These are phyloP conservation scores for Sebastes oblongus DNA, from an alignment of 2,797 vertebrate genomes.

Conservation along the genomic window DNA sequence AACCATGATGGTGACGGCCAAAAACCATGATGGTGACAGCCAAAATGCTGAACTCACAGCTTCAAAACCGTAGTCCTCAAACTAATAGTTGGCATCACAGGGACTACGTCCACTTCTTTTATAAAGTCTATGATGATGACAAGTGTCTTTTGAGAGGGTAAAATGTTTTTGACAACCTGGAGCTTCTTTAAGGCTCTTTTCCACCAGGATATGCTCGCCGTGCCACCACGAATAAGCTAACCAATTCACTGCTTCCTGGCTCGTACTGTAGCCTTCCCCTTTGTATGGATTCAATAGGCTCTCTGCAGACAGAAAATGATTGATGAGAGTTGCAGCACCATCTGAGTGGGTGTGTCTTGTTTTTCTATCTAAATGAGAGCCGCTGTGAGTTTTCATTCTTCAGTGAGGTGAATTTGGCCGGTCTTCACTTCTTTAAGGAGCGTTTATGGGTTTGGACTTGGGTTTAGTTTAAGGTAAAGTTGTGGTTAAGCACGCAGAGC, in stretches of 20 bases:
- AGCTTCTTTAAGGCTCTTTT: not conserved
- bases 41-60: too few relatives aligned
- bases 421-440: conserved; percentile 16
- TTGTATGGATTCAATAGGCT: conserved; percentile 2
- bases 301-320: not conserved
- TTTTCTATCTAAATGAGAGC: conserved; percentile 8
- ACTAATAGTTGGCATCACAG: too few relatives aligned
- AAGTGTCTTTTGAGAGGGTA: not conserved
- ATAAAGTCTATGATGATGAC: not conserved
- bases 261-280: not conserved
- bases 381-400: not conserved
- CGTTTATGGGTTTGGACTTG: conserved; percentile 40
- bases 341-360: conserved; percentile 11
- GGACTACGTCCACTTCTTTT: too few relatives aligned
- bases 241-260: not conserved
- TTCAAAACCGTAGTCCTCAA: too few relatives aligned
- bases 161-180: not conserved
- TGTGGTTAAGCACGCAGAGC: conserved; percentile 30
- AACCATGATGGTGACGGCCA: too few relatives aligned
- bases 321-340: conserved; percentile 10
- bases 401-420: conserved; percentile 24
- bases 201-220: not conserved
- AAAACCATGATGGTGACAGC: too few relatives aligned
- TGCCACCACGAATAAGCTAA: not conserved
- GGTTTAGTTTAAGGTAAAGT: conserved; percentile 33